phyloP scores from a whole-genome alignment of 2,113 vertebrate genomes.

The Apeltes quadracus region DNA sequence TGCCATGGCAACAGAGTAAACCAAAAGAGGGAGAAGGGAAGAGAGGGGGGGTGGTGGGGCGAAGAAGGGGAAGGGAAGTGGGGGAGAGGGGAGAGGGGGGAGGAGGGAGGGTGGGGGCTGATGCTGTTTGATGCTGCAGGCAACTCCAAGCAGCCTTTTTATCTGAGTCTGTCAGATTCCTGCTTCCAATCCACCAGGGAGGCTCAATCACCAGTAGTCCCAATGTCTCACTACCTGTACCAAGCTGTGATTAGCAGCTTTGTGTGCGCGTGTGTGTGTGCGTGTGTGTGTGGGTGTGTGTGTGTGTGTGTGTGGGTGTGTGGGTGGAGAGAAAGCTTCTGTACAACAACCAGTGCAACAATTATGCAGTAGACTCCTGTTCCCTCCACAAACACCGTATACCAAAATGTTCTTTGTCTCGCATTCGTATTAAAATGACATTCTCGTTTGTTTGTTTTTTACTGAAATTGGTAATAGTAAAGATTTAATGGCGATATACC shows the following conservation, averaged over 20 bases:
- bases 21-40: constrained; percentile 62
- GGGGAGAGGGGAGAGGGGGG: constrained; percentile 27
- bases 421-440: not conserved
- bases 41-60: constrained; percentile 44
- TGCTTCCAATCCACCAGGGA: constrained; percentile 77
- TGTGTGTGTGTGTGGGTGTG: constrained; percentile 26
- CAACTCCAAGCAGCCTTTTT: constrained; percentile 82
- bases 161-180: constrained; percentile 80
- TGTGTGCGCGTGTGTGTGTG: constrained; percentile 31
- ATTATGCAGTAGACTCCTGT: constrained; percentile 48
- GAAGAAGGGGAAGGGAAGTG: constrained; percentile 8
- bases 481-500: not conserved
- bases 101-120: constrained; percentile 38
- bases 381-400: constrained; percentile 16
- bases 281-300: constrained; percentile 44
- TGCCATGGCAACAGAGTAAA: constrained; percentile 80
- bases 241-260: constrained; percentile 74
- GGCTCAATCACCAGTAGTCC: constrained; percentile 79
- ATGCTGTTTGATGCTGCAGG: constrained; percentile 81
- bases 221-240: constrained; percentile 73
- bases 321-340: not conserved
- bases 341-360: constrained; percentile 36
- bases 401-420: constrained; percentile 1
- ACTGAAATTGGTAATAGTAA: not conserved
- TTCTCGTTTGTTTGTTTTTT: not conserved